phyloP scores from a whole-genome alignment of 2,113 vertebrate genomes.

The Anhinga anhinga region DNA sequence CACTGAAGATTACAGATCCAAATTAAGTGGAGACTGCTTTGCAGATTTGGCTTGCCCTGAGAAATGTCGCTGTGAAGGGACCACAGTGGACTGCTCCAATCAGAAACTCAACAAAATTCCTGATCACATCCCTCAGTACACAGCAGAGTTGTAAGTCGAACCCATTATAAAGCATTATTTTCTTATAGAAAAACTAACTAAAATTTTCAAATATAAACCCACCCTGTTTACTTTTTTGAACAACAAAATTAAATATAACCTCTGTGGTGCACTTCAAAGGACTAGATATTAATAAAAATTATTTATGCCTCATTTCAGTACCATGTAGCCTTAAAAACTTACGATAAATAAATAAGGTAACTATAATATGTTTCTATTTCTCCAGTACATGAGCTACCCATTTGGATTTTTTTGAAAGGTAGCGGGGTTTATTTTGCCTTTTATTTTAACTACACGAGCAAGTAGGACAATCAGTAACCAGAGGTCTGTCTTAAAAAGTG shows the following conservation, averaged over 20 bases:
- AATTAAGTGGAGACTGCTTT: constrained; percentile 96
- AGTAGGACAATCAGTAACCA: not conserved
- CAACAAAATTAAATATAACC: not conserved
- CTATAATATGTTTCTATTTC: not conserved
- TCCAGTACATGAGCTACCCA: not conserved
- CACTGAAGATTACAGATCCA: constrained; percentile 97
- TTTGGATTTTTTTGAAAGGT: not conserved
- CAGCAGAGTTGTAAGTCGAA: constrained; percentile 92
- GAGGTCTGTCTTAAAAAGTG: not conserved
- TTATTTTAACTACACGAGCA: not conserved
- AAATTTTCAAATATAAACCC: not conserved
- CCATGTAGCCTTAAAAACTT: not conserved
- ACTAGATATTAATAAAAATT: not conserved
- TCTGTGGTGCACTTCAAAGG: not conserved
- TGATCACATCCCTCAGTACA: constrained; percentile 96
- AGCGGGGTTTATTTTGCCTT: not conserved
- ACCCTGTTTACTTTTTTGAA: not conserved
- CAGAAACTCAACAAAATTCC: constrained; percentile 95
- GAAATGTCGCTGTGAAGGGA: constrained; percentile 96
- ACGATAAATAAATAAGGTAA: not conserved
- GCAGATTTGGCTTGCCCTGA: constrained; percentile 96
- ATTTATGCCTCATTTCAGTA: not conserved
- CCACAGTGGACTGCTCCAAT: constrained; percentile 97
- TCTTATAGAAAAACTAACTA: not conserved
- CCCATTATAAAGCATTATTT: not conserved